Evolutionary conservation across 2,797 vertebrate species (phyloP).

Genomic region (Apodemus agrarius): DNA sequence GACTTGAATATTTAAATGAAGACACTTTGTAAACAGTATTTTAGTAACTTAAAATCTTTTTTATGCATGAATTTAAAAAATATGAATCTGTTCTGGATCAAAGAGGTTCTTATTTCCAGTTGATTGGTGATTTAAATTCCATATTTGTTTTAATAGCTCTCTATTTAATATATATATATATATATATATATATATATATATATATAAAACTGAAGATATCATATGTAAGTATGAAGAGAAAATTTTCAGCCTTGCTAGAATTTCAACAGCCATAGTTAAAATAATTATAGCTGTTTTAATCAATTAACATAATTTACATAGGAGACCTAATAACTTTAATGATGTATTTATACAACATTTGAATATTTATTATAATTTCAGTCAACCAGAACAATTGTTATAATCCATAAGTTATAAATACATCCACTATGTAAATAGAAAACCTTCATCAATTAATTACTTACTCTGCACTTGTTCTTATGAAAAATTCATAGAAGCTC

Average conservation of each 20-base stretch:
- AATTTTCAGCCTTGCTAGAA: conserved; percentile 27
- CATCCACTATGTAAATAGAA: conserved; percentile 63
- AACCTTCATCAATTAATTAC: conserved; percentile 71
- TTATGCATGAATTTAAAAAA: not conserved
- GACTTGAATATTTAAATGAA: not conserved
- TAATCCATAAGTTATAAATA: conserved; percentile 68
- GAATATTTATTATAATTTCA: conserved; percentile 65
- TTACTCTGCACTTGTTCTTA: conserved; percentile 64
- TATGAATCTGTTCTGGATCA: not conserved
- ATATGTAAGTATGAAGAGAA: conserved; percentile 9
- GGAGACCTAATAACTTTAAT: conserved; percentile 59
- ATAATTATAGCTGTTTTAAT: conserved; percentile 68
- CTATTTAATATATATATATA: too few species aligned
- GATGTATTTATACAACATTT: conserved; percentile 62
- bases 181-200: too few species aligned
- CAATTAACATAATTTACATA: conserved; percentile 64
- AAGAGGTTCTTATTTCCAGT: conserved; percentile 21
- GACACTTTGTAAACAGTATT: not conserved
- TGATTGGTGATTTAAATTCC: not conserved
- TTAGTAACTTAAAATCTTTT: not conserved
- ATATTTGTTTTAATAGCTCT: conserved; percentile 22
- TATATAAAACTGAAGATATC: not conserved
- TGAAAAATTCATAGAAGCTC: conserved; percentile 77
- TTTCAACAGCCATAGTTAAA: conserved; percentile 53
- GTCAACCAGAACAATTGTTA: conserved; percentile 60